Evolutionary conservation across 2,888 invertebrate genomes (phyloP).

Genomic region (Catocala sponsa): DNA sequence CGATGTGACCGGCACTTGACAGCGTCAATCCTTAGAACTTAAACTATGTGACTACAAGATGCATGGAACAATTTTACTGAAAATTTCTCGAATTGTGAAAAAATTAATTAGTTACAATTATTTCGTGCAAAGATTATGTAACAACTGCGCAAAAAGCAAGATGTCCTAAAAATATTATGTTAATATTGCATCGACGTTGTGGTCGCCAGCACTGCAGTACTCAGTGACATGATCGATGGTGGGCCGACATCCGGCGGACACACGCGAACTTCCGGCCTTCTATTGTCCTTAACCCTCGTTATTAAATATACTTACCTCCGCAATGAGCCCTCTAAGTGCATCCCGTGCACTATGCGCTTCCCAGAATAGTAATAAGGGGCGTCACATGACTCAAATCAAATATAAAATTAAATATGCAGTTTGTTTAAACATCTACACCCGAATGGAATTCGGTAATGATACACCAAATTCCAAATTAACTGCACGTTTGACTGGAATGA

Average conservation of each 20-base stretch:
- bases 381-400: constrained; percentile 23
- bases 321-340: constrained; percentile 61
- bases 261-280: constrained; percentile 71
- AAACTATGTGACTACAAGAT: no score
- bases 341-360: constrained; percentile 48
- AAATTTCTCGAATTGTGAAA: no score
- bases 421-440: no score
- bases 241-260: constrained; percentile 82
- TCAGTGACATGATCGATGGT: constrained; percentile 62
- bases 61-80: no score
- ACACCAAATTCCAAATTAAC: no score
- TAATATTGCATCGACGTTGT: constrained; percentile 13
- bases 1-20: no score
- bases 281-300: constrained; percentile 75
- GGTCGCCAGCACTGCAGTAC: constrained; percentile 22
- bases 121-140: constrained; percentile 1
- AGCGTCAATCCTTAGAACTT: no score
- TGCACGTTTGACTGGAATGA: no score
- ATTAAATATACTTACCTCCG: constrained; percentile 56
- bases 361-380: constrained; percentile 49
- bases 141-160: neutral
- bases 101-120: no score
- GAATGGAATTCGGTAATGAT: neutral
- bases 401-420: neutral
- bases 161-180: constrained; percentile 15